Conservation (phyloP, 2,113 vertebrate species). For the Rattus rattus region DNA sequence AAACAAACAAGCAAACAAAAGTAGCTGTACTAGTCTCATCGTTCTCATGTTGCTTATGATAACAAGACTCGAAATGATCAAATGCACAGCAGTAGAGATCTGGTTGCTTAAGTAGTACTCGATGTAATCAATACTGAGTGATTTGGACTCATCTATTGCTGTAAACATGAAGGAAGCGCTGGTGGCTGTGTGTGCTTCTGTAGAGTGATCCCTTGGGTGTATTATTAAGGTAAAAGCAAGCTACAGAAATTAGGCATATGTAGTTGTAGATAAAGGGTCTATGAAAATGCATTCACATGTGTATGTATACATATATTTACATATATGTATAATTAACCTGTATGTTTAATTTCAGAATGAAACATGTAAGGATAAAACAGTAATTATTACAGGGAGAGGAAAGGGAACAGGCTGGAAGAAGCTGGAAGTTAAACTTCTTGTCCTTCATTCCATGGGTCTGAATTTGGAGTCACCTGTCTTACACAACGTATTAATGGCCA, state of each 20-base stretch:
- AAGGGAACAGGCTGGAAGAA: not conserved
- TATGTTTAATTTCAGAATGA: not conserved
- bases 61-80: not conserved
- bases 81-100: not conserved
- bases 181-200: not conserved
- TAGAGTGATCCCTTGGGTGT: not conserved
- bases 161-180: not conserved
- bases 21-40: not conserved
- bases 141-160: not conserved
- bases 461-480: not conserved
- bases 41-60: not conserved
- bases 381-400: not conserved
- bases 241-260: not conserved
- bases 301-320: not conserved
- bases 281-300: not conserved
- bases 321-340: not conserved
- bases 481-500: not conserved
- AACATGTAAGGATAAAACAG: not conserved
- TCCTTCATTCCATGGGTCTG: not conserved
- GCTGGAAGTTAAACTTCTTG: not conserved
- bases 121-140: not conserved
- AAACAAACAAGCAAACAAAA: not conserved
- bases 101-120: not conserved
- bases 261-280: not conserved
- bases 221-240: not conserved